These are phyloP conservation scores for Enteromius radiatus DNA, from an alignment of 2,797 vertebrate species.

Conservation along the genomic window DNA sequence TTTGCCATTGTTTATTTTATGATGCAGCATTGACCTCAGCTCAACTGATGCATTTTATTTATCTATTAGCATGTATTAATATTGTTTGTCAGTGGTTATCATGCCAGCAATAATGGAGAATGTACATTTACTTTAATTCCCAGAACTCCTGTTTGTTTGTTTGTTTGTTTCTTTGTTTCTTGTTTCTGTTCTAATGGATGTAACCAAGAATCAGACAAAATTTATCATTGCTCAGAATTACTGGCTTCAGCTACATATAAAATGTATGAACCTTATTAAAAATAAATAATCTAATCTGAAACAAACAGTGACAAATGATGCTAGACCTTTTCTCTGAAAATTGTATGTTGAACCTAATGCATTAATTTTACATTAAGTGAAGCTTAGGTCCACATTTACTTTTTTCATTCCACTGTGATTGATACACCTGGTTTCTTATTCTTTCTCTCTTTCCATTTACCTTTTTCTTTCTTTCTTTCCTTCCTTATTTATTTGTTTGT, in stretches of 20 bases:
- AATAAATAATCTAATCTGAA: not conserved
- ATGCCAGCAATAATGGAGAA: not conserved
- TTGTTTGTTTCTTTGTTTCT: not conserved
- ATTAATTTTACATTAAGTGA: not conserved
- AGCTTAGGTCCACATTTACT: not conserved
- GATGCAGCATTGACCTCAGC: not conserved
- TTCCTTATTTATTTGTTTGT: not conserved
- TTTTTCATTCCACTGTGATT: not conserved
- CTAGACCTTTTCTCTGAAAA: not conserved
- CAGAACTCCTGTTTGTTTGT: not conserved
- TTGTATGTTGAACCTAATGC: not conserved
- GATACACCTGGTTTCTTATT: not conserved
- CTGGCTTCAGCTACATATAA: not conserved
- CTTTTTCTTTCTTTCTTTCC: not conserved
- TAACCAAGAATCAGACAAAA: not conserved
- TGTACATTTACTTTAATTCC: not conserved
- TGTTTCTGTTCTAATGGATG: not conserved
- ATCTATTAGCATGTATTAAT: slow-evolving; percentile 12
- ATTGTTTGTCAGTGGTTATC: not conserved
- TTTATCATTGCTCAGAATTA: not conserved
- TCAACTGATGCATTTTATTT: slow-evolving; percentile 1
- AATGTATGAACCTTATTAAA: not conserved
- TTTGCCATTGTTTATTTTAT: slow-evolving; percentile 3
- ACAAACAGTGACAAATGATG: not conserved
- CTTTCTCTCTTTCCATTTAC: not conserved